These are phyloP conservation scores for Napeogenes sylphis DNA, from an alignment of 2,888 invertebrate genomes.

Conservation along the genomic window DNA sequence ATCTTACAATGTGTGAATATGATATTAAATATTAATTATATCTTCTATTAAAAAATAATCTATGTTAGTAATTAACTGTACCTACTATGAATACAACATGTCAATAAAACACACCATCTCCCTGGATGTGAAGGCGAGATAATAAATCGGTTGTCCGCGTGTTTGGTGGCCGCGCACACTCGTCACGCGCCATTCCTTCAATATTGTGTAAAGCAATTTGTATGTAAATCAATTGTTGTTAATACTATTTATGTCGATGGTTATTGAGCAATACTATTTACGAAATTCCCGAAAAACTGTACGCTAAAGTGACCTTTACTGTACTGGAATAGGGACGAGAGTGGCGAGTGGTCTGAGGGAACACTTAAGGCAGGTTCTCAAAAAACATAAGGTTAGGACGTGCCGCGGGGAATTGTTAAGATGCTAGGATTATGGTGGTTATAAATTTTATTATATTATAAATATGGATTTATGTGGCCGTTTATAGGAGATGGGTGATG, in stretches of 20 bases:
- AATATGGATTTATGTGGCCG: conserved; percentile 63
- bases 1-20: too few relatives aligned
- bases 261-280: conserved; percentile 74
- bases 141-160: not conserved
- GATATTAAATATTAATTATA: too few relatives aligned
- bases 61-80: too few relatives aligned
- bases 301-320: conserved; percentile 43
- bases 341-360: conserved; percentile 24
- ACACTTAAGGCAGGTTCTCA: conserved; percentile 45
- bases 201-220: conserved; percentile 78
- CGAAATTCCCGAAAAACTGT: conserved; percentile 45
- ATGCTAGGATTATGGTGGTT: conserved; percentile 60
- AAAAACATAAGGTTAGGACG: conserved; percentile 60
- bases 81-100: not conserved
- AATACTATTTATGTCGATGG: conserved; percentile 76
- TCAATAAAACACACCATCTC: not conserved
- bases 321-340: conserved; percentile 34
- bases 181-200: conserved; percentile 74
- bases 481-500: conserved; percentile 41
- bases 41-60: too few relatives aligned
- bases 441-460: conserved; percentile 73
- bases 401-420: conserved; percentile 69
- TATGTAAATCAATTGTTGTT: conserved; percentile 78
- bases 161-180: conserved; percentile 28
- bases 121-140: not conserved